phyloP scores from a whole-genome alignment of 1,140 invertebrate species.

The Zelostemma sp. region DNA sequence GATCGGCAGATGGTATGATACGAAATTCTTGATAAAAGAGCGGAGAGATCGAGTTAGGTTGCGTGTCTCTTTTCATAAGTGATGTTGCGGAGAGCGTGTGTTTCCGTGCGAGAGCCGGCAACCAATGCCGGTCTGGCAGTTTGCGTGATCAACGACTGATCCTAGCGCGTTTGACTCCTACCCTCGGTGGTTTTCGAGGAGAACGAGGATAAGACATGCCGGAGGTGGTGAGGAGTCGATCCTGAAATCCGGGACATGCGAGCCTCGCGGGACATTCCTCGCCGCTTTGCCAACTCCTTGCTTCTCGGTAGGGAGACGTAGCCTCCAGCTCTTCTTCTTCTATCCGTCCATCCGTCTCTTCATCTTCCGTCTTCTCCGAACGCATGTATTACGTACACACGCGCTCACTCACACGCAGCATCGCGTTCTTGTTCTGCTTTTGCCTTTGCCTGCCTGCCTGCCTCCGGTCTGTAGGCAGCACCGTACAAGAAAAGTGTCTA shows the following conservation, averaged over 20 bases:
- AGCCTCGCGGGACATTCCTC: constrained; percentile 69
- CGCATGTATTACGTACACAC: constrained; percentile 33
- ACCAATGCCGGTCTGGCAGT: constrained; percentile 29
- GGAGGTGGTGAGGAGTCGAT: constrained; percentile 60
- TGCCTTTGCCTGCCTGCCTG: constrained; percentile 11
- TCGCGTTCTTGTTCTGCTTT: not conserved
- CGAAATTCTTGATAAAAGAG: not conserved
- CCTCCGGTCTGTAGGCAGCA: constrained; percentile 49
- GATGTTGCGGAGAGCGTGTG: constrained; percentile 7
- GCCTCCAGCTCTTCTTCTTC: constrained; percentile 54
- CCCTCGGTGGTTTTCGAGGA: constrained; percentile 48
- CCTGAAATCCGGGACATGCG: constrained; percentile 69
- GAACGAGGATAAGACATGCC: constrained; percentile 57
- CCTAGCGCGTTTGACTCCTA: constrained; percentile 54
- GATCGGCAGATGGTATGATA: too few relatives aligned
- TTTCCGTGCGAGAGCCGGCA: constrained; percentile 43
- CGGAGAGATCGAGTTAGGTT: not conserved
- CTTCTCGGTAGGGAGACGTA: constrained; percentile 60
- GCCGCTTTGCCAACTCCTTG: constrained; percentile 49
- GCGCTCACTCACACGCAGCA: not conserved
- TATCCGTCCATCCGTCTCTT: constrained; percentile 49
- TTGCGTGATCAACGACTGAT: constrained; percentile 61
- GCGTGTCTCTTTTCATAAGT: constrained; percentile 13
- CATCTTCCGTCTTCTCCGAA: constrained; percentile 45
- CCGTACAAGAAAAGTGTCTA: constrained; percentile 47